Evolutionary conservation across 64 coral and sea anemone species (phyloP), one percentile per base, ranked within the genome.

Genomic region (Platygyra sinensis): DNA sequence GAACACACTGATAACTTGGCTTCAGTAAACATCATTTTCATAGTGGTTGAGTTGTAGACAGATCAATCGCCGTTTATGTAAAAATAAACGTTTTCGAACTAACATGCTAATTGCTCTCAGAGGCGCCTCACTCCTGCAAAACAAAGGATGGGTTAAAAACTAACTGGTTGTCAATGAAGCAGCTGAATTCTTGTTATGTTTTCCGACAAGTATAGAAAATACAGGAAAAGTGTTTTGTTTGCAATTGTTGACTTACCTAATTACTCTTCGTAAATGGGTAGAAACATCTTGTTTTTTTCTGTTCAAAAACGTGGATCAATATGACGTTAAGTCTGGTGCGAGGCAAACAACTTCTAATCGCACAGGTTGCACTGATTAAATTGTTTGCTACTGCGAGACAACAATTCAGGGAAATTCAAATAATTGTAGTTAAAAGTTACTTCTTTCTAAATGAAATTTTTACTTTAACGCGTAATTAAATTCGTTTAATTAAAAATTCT

Each of bases 111-210:
- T 79, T 29, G 20, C 2, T 74, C 8, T 17, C 5, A 55, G 14
- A 30, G 25, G 51, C 51, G 22, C 27, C 52, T 80, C 22, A 60
- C 22, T 55, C 29, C 25, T 49, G 33, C 25, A 14, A 55, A 67
- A 83, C 29, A 20, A 39, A 83, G 20, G 8, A 65, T 24, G 80
- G 33, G 38, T 65, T 83, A 67, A 1, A 11, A 33, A 83, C 30
- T 4, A 83, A 83, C 31, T 83, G 29, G 59, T 33, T 39, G 29
- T 67, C 61, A 83, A 65, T 67, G 22, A 82, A 64, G 32, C 80
- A 83, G 30, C 80, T 65, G 79, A 82, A 62, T 33, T 82, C 59
- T 19, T 82, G 38, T 82, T 3, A 64, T 82, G 27, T 61, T 25
- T 36, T 20, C 80, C 30, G 59, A 65, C 60, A 9, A 46, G 20